Base-by-base conservation (phyloP, 2,888 invertebrate genomes). In the Microctonus brassicae region DNA sequence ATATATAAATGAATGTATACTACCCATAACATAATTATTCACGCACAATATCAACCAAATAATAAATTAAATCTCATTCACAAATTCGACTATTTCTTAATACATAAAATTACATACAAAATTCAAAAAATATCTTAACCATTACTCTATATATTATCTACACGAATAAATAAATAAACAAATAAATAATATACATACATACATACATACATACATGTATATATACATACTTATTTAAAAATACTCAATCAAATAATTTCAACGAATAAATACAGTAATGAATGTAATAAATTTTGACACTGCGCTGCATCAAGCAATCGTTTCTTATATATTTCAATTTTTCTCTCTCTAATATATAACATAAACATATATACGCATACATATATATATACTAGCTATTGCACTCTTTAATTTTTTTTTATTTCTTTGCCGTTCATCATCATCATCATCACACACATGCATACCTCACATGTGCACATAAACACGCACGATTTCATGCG, bases 271-370 rank as follows among this genome's bases (percentile, higher is more conserved):
- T 47, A 47, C n/a, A 39, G n/a, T 47, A 47, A 47, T 47, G 47
- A 47, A 47, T n/a, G 47, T 17, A 47, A 47, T 47, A 17, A 47
- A 47, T 47, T 47, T 47, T 47, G 47, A 47, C 47, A 47, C 17
- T 47, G 47, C 47, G 47, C 47, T 47, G 47, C 47, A 47, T 47
- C 47, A 47, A 47, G 47, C 47, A 47, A 47, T 47, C 47, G 47
- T 47, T 17, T 47, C 47, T 47, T 39, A 39, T 39, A 39, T 47
- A 47, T 47, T 47, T 47, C 47, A 9, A 17, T n/a, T n/a, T 17
- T 5, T 5, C 47, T 47, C 47, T n/a, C 47, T 17, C 20, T 47
- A 47, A 47, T 47, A 47, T 47, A 17, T 6, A 47, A 6, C n/a
- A n/a, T n/a, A n/a, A n/a, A n/a, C n/a, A n/a, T n/a, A 3, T 47